Evolutionary conservation across 1,140 invertebrate species (phyloP), one percentile per base, ranked within the genome.

Genomic region (Homalodisca vitripennis): DNA sequence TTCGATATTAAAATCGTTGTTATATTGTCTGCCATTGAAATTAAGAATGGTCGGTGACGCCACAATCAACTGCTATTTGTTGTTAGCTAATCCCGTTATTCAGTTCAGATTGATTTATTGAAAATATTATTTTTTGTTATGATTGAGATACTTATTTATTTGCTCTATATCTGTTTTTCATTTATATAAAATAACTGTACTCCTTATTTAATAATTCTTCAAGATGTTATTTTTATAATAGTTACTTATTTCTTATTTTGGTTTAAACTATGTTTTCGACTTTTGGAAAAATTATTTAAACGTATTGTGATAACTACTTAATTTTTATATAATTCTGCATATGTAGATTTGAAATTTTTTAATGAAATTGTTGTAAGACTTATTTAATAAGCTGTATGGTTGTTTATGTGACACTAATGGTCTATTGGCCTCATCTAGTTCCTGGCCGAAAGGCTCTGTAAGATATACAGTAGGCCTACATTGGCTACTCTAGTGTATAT

Each of bases 401-500:
- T 60, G 55, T 60, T 30, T 27, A 60, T 27, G 17, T 41, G 32
- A 26, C 60, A 63, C 29, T 63, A 29, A 27, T 48, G 65, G 46
- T 51, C 46, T 24, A 48, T 12, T 31, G 31, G 47, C 47, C 53
- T 48, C 14, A 51, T 53, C 46, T 55, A 68, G 20, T 55, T 68
- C 29, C 53, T 57, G 47, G 41, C 47, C 53, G 53, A 12, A 31
- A 14, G 30, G 47, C 31, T 66, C 1, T 55, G 48, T 53, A 57
- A 29, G 6, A 22, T 26, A 57, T 46, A 17, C n/a, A n/a, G n/a
- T n/a, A n/a, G n/a, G 27, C 27, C 24, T 22, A 20, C n/a, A 41
- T 2, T 66, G 30, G 63, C 41, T 32, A 20, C 32, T 68, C 32
- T 68, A 24, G 26, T 57, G 66, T 53, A 48, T 30, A 53, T 68